Evolutionary conservation across 2,888 invertebrate species (phyloP).

Genomic region (Drymonia ruficornis): DNA sequence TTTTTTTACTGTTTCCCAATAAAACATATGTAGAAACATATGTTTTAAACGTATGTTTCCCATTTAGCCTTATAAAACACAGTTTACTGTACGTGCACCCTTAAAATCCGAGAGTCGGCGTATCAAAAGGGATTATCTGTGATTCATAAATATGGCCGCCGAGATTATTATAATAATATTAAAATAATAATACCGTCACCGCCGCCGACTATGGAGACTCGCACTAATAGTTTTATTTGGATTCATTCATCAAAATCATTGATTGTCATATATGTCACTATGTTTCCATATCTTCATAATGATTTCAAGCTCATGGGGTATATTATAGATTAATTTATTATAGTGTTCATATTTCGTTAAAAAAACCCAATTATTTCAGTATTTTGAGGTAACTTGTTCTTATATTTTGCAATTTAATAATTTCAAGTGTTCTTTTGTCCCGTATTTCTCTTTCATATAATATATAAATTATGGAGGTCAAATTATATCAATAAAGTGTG

Average conservation of each 20-base stretch:
- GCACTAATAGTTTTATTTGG: constrained; percentile 78
- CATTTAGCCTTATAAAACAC: constrained; percentile 3
- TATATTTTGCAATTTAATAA: too few species aligned
- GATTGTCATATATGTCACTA: neutral
- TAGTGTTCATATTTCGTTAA: too few species aligned
- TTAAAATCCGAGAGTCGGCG: constrained; percentile 64
- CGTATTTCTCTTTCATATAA: too few species aligned
- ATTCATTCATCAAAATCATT: constrained; percentile 55
- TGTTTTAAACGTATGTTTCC: too few species aligned
- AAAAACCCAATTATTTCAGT: too few species aligned
- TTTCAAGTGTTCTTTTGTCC: too few species aligned
- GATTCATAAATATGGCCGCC: constrained; percentile 75
- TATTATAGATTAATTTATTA: too few species aligned
- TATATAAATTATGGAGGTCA: too few species aligned
- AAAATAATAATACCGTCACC: constrained; percentile 74
- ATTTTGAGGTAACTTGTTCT: too few species aligned
- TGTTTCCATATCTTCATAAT: neutral
- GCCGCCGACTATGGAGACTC: constrained; percentile 64
- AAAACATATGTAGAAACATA: too few species aligned
- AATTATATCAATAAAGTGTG: too few species aligned
- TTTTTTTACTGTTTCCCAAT: too few species aligned
- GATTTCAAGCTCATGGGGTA: neutral
- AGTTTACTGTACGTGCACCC: constrained; percentile 22
- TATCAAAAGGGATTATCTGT: constrained; percentile 76
- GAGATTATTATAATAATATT: constrained; percentile 81